Conservation (phyloP, 2,797 vertebrate genomes). For the Sebastes diploproa region DNA sequence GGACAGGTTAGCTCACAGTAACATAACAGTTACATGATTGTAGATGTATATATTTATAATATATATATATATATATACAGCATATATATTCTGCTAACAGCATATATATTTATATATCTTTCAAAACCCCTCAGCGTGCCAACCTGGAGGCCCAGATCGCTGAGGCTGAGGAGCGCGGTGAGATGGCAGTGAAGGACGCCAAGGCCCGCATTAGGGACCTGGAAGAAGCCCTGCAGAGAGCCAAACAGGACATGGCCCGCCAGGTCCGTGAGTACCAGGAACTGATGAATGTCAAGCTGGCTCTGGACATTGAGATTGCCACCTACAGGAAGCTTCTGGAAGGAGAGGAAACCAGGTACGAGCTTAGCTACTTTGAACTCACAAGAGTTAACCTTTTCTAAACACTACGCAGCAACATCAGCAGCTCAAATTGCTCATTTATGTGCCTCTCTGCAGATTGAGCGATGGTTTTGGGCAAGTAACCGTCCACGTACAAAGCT, state of each 20-base stretch:
- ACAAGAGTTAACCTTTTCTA: background rate
- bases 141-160: conserved; percentile 76
- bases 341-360: conserved; percentile 86
- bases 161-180: conserved; percentile 77
- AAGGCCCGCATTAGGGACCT: conserved; percentile 78
- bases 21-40: background rate
- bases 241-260: conserved; percentile 78
- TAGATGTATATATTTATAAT: background rate
- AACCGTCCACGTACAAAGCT: conserved; percentile 72
- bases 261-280: conserved; percentile 88
- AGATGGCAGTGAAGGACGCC: conserved; percentile 78
- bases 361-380: background rate
- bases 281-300: conserved; percentile 84
- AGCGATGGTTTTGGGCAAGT: conserved; percentile 16
- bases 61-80: background rate
- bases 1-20: conserved; percentile 83
- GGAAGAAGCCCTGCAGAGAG: conserved; percentile 76
- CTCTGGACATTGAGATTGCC: conserved; percentile 82
- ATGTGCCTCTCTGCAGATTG: conserved; percentile 64
- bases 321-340: conserved; percentile 86
- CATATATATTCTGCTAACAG: background rate
- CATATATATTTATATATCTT: background rate
- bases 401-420: background rate
- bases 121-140: conserved; percentile 69
- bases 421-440: background rate